Evolutionary conservation across 2,113 vertebrate species (phyloP).

Genomic region (Melanocharis versteri): DNA sequence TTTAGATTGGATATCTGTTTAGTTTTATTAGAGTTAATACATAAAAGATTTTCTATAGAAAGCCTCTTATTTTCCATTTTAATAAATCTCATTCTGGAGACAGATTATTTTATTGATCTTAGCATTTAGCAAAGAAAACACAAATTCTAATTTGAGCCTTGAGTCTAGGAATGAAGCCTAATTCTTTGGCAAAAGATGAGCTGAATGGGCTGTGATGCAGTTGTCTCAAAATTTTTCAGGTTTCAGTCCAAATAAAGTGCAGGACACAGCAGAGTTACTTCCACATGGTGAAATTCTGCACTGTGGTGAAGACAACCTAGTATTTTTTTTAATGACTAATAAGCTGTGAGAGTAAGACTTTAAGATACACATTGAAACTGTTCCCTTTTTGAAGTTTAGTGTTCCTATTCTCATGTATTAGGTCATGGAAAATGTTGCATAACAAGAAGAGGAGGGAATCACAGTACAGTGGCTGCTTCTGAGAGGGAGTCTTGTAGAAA

Average conservation of each 20-base stretch:
- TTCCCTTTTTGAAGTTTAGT: background rate
- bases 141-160: background rate
- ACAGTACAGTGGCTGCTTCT: background rate
- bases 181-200: background rate
- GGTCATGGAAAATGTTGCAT: background rate
- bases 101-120: background rate
- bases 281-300: background rate
- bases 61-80: background rate
- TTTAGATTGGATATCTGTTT: background rate
- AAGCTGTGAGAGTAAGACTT: background rate
- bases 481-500: background rate
- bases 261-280: background rate
- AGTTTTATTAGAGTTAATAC: background rate
- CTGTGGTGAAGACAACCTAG: background rate
- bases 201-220: background rate
- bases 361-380: background rate
- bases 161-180: background rate
- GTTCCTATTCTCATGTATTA: background rate
- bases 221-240: background rate
- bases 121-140: background rate
- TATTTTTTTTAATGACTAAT: background rate
- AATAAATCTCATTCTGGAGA: background rate
- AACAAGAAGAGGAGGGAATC: background rate
- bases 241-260: background rate
- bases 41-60: background rate